These are phyloP conservation scores for Bucorvus abyssinicus DNA, from an alignment of 2,797 vertebrate genomes.

Conservation along the genomic window DNA sequence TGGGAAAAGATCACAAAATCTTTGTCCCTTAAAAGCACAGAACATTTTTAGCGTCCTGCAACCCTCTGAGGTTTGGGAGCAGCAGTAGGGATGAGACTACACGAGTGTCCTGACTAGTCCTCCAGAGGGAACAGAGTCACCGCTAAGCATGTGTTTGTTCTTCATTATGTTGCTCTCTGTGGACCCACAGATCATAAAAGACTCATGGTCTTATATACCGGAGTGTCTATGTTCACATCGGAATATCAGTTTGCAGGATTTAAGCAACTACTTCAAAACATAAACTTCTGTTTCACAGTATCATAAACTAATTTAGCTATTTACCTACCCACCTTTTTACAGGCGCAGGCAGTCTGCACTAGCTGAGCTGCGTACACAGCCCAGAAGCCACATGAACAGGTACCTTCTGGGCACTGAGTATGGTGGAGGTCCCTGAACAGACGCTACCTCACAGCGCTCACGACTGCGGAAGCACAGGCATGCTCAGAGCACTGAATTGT, in stretches of 20 bases:
- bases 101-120: neutral
- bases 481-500: fast-evolving
- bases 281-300: neutral
- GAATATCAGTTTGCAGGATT: neutral
- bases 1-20: neutral
- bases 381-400: neutral
- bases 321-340: neutral
- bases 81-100: neutral
- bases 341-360: neutral
- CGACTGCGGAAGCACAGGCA: neutral
- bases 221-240: neutral
- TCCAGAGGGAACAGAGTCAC: neutral
- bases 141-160: neutral
- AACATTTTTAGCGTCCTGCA: neutral
- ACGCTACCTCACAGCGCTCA: fast-evolving
- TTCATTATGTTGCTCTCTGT: neutral
- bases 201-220: neutral
- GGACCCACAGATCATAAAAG: neutral
- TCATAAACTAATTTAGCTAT: neutral
- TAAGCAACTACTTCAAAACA: neutral
- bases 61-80: neutral
- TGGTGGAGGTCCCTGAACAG: neutral
- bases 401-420: neutral
- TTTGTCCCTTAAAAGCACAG: neutral
- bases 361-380: neutral